phyloP scores from a whole-genome alignment of 2,797 vertebrate genomes.

The Esox masquinongy region DNA sequence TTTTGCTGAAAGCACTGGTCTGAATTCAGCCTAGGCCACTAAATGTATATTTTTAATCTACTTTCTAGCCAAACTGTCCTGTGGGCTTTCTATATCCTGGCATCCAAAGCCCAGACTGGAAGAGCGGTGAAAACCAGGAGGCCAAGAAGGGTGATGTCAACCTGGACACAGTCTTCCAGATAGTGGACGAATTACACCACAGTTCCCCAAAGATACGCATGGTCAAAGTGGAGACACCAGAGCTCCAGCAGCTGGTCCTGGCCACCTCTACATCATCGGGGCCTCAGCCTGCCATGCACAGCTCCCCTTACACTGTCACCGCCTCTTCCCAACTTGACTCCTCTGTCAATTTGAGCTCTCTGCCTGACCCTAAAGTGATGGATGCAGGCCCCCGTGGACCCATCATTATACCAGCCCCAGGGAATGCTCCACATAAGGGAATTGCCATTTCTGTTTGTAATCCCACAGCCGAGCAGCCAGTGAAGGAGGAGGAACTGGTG shows the following conservation, averaged over 20 bases:
- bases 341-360: conserved; percentile 50
- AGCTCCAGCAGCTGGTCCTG: conserved; percentile 45
- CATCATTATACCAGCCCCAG: conserved; percentile 52
- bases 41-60: conserved; percentile 29
- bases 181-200: conserved; percentile 75
- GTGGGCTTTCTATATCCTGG: conserved; percentile 28
- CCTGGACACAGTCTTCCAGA: conserved; percentile 78
- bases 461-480: background rate
- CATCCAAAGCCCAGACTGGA: conserved; percentile 39
- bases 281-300: conserved; percentile 39
- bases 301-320: conserved; percentile 34
- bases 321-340: conserved; percentile 55
- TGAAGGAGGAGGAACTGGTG: conserved; percentile 43
- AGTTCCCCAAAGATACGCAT: conserved; percentile 57
- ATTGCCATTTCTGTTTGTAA: background rate
- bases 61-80: conserved; percentile 67
- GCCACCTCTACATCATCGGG: conserved; percentile 41
- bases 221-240: conserved; percentile 69
- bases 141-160: conserved; percentile 68
- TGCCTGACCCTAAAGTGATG: conserved; percentile 35
- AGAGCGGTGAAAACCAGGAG: conserved; percentile 59
- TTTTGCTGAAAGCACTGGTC: no score
- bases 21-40: background rate
- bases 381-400: conserved; percentile 26
- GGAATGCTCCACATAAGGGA: conserved; percentile 30